Evolutionary conservation across 2,113 vertebrate species (phyloP), one percentile per base, ranked within the genome.

Genomic region (Rhadina sibilatrix): DNA sequence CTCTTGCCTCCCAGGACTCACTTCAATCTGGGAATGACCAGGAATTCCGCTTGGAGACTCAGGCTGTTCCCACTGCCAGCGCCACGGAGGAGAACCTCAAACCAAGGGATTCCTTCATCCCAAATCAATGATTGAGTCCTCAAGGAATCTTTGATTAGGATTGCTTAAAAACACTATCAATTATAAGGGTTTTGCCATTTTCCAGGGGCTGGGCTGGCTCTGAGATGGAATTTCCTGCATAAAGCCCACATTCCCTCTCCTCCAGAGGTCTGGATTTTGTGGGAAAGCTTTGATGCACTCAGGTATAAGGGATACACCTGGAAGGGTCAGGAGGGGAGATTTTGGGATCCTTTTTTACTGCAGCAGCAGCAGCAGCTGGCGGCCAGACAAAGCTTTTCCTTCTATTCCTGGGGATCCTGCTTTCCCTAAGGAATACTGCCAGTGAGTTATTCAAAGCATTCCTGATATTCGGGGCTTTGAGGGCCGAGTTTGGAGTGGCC

Each of bases 11-110:
- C 50, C 3, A 5, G 5, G 1, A n/a, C 69, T 57, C 63, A 4
- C 11, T 18, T 33, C 66, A 28, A 2, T 6, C 69, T 33, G 19
- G 53, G 59, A 77, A 47, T 11, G 23, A 15, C 3, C 13, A 38
- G 84, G 64, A 69, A n/a, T 27, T 2, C 15, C 2, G 0, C 6
- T 8, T 2, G 3, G 84, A 87, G 9, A 8, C 7, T 17, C 19
- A 38, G 71, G 27, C 12, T 64, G 5, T 19, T 64, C 54, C 68
- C n/a, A 49, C 10, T 22, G 78, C 59, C 83, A 86, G 61, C 61
- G 19, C 12, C 33, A 60, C 33, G 37, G 18, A 38, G 50, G 25
- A 66, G 18, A 60, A 84, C 44, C 42, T 33, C n/a, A 75, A 87
- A 22, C 13, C 1, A 8, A 42, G 3, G 8, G 37, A 10, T 81